Evolutionary conservation across 2,113 vertebrate genomes (phyloP).

Genomic region (Origma solitaria): DNA sequence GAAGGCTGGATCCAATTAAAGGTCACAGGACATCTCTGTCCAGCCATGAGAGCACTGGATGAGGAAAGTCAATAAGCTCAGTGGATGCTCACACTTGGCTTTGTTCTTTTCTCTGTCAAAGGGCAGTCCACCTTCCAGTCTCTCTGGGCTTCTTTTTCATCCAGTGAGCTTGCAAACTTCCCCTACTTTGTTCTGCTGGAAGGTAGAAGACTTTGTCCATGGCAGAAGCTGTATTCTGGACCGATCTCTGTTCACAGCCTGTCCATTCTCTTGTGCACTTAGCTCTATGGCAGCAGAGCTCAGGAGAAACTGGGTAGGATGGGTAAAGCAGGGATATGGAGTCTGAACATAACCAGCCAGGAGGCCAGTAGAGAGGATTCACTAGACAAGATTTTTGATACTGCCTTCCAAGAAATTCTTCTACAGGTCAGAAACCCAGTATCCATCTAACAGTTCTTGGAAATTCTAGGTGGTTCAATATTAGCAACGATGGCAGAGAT

Average conservation of each 20-base stretch:
- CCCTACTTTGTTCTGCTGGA: not conserved
- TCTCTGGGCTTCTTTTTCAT: not conserved
- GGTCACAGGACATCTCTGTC: not conserved
- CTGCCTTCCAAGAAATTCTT: not conserved
- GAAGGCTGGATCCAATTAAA: not conserved
- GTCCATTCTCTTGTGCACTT: not conserved
- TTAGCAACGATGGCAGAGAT: not conserved
- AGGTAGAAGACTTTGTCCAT: not conserved
- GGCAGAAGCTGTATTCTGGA: not conserved
- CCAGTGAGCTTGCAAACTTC: not conserved
- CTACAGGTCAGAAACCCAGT: not conserved
- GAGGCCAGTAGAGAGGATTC: not conserved
- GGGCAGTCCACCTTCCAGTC: not conserved
- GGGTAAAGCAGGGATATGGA: not conserved
- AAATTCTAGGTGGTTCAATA: not conserved
- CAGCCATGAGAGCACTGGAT: not conserved
- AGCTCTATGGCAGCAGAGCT: not conserved
- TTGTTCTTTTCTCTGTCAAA: not conserved
- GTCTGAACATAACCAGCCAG: not conserved
- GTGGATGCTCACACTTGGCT: not conserved
- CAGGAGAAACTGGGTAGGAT: not conserved
- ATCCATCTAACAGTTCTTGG: not conserved
- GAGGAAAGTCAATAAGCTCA: not conserved
- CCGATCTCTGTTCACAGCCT: not conserved
- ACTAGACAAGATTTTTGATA: not conserved